phyloP scores from a whole-genome alignment of 2,113 vertebrate species.

The Ailuropoda melanoleuca region DNA sequence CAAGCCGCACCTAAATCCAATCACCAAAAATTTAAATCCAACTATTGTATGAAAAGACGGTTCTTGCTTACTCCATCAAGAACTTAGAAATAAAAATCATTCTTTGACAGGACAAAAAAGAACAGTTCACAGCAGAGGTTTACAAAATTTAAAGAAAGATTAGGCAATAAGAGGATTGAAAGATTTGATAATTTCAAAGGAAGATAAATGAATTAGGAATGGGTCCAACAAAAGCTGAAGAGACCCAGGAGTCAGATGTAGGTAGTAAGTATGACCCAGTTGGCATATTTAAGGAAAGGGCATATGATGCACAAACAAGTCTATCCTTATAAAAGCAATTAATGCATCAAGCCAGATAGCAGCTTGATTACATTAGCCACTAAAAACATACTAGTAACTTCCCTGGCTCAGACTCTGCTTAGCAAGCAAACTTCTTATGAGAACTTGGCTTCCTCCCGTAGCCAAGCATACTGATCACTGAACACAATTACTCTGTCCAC shows the following conservation, averaged over 20 bases:
- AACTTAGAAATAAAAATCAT: slow-evolving; percentile 30
- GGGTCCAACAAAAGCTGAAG: slow-evolving; percentile 26
- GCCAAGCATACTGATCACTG: background rate
- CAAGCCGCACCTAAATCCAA: slow-evolving; percentile 14
- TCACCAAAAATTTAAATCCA: slow-evolving; percentile 24
- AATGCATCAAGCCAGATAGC: background rate
- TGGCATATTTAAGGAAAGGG: background rate
- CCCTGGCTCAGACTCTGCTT: background rate
- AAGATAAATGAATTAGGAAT: slow-evolving; percentile 16
- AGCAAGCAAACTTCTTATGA: background rate
- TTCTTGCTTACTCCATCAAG: background rate
- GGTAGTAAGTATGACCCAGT: background rate
- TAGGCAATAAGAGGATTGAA: slow-evolving; percentile 35
- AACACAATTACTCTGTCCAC: background rate
- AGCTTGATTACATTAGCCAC: background rate
- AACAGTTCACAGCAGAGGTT: slow-evolving; percentile 1
- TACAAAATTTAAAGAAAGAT: slow-evolving; percentile 27
- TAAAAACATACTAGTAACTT: slow-evolving; percentile 9
- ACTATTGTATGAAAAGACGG: background rate
- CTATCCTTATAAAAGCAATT: background rate
- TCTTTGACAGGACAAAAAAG: background rate
- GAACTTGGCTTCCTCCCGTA: background rate
- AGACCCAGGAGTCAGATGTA: background rate
- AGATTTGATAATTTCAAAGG: slow-evolving; percentile 51
- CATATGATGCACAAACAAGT: background rate